Conservation (phyloP, 2,888 invertebrate genomes). For the Aradus depressus region DNA sequence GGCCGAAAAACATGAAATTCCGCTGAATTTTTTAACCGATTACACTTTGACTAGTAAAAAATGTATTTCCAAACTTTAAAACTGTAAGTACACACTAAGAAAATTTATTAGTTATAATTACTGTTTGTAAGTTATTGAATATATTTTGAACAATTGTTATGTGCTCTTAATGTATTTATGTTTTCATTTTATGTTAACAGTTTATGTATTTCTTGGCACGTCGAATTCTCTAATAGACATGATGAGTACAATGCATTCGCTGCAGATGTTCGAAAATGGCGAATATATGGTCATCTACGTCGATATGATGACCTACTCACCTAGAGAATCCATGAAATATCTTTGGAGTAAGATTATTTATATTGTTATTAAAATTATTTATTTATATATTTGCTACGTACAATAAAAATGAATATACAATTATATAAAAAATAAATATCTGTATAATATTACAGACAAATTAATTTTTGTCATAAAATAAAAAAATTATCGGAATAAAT, state of each 20-base stretch:
- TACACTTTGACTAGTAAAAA: no score
- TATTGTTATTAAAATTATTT: background rate
- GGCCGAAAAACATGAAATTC: no score
- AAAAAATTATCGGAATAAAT: no score
- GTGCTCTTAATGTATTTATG: background rate
- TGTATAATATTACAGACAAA: no score
- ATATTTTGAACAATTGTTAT: background rate
- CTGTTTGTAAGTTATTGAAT: background rate
- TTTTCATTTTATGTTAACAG: conserved; percentile 44
- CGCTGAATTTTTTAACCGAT: no score
- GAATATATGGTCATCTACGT: conserved; percentile 93
- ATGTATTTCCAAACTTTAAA: no score
- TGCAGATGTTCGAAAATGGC: conserved; percentile 76
- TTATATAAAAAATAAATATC: no score
- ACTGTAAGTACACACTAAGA: no score
- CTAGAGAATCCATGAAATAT: conserved; percentile 63
- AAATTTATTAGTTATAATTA: no score
- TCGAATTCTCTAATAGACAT: conserved; percentile 76
- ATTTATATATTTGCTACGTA: background rate
- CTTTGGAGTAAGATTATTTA: conserved; percentile 54
- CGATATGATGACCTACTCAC: conserved; percentile 77
- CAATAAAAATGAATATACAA: no score
- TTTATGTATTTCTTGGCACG: conserved; percentile 88
- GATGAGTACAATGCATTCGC: conserved; percentile 83
- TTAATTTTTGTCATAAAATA: no score